These are phyloP conservation scores for Zaprionus obscuricornis DNA, from an alignment of 2,888 invertebrate genomes.

Conservation along the genomic window DNA sequence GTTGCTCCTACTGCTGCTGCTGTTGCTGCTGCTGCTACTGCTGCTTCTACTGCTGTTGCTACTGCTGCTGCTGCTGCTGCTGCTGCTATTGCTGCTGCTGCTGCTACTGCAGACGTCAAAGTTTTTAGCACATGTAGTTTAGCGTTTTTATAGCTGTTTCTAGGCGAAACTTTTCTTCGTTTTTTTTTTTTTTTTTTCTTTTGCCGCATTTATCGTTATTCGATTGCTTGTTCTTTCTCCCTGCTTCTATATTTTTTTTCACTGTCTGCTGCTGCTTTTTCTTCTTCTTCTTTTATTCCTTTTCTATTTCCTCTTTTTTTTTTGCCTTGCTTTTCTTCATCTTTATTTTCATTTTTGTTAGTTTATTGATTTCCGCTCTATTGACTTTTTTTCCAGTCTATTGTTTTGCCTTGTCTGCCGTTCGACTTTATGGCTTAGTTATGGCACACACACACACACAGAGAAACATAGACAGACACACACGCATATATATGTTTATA, in stretches of 20 bases:
- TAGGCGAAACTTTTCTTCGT: constrained; percentile 16
- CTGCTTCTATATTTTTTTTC: background rate
- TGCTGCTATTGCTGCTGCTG: too few relatives aligned
- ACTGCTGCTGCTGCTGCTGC: too few relatives aligned
- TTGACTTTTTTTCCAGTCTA: constrained; percentile 3
- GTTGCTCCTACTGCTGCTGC: too few relatives aligned
- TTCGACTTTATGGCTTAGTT: constrained; percentile 1
- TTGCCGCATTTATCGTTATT: constrained; percentile 27
- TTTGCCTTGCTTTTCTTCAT: background rate
- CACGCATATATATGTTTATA: background rate
- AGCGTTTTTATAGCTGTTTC: constrained; percentile 53
- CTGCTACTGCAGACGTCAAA: background rate
- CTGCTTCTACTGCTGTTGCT: too few relatives aligned
- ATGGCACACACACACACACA: constrained; percentile 1
- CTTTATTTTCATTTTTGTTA: background rate
- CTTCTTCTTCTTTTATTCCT: constrained; percentile 3
- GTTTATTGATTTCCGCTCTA: constrained; percentile 34
- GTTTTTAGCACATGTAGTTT: constrained; percentile 21
- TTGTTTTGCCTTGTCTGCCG: constrained; percentile 6
- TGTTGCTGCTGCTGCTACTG: too few relatives aligned
- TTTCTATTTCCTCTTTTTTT: background rate
- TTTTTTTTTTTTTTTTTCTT: constrained; percentile 9
- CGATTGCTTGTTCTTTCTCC: constrained; percentile 20
- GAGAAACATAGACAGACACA: background rate
- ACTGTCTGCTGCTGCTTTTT: background rate